These are phyloP conservation scores for Phylloscopus collybita DNA, from an alignment of 2,797 vertebrate species.

Conservation along the genomic window DNA sequence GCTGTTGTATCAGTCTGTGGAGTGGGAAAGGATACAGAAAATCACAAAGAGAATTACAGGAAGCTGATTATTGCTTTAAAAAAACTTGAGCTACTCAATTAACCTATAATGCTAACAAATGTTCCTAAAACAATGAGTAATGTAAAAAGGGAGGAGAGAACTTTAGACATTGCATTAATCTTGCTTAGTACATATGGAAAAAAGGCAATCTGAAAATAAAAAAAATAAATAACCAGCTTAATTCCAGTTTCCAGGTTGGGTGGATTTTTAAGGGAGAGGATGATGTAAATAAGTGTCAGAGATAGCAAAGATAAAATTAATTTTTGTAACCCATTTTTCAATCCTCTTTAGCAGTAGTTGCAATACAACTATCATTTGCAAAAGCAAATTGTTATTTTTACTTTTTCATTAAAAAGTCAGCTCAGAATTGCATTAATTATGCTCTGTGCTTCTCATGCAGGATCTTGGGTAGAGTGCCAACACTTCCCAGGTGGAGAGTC, in stretches of 20 bases:
- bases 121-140: slow-evolving; percentile 26
- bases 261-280: neutral
- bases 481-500: neutral
- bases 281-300: neutral
- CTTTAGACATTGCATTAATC: neutral
- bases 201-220: neutral
- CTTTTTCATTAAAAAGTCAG: neutral
- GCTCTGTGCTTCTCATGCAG: neutral
- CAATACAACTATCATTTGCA: neutral
- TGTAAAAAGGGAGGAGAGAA: neutral
- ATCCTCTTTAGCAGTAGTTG: neutral
- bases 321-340: neutral
- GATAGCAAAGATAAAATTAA: neutral
- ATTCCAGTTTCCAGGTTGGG: neutral
- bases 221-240: neutral
- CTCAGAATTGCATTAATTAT: neutral
- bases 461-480: neutral
- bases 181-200: neutral
- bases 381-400: neutral
- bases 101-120: neutral
- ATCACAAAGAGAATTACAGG: neutral
- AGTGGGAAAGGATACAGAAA: slow-evolving; percentile 5
- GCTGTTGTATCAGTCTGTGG: neutral
- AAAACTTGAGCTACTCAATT: neutral
- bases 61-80: neutral